Base-by-base conservation (phyloP, 2,797 vertebrate species). In the Tinamus major region DNA sequence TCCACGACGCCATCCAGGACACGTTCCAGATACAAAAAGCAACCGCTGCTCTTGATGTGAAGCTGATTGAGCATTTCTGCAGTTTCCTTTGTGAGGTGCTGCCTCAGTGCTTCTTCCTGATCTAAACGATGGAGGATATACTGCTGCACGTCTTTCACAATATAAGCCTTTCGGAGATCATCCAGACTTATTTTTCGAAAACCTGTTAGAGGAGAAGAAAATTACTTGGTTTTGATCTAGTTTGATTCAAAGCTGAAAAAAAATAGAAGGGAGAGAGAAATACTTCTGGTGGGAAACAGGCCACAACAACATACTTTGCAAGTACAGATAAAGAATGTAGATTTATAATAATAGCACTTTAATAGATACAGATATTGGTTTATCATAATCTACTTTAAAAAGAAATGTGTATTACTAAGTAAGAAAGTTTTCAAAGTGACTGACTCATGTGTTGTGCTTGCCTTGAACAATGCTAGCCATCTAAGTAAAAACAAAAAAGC, bases 101-200 rank as follows among this genome's bases (percentile, higher is more conserved):
- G 99, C 84, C 99, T 98, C 89, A 99, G 97, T 8, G 99, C 99
- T 97, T 99, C 99, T 95, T 99, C 99, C 95, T 99, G 99, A 96
- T 99, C 99, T 92, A 99, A 97, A 62, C 99, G 98, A 97, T 99
- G 99, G 41, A 99, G 98, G 95, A 99, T 99, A 94, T 99, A 99
- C 87, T 99, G 99, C n/a, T 99, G 99, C n/a, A 99, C 99, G 65
- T 99, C 99, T 96, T 99, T 99, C 76, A 99, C 99, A 7, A 99
- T 99, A 80, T 99, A 99, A 9, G 99, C 99, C 94, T 99, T 99
- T 24, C 99, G 98, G 14, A 99, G 98, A 96, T 99, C 99, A 64
- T 99, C 99, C 31, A 99, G 98, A 95, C 99, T 99, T 97, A 99
- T 99, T 97, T 99, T 99, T 80, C 99, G 98, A 96, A 99, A 99